Base-by-base conservation (phyloP, 2,113 vertebrate species). In the Sterrhoptilus dennistouni region DNA sequence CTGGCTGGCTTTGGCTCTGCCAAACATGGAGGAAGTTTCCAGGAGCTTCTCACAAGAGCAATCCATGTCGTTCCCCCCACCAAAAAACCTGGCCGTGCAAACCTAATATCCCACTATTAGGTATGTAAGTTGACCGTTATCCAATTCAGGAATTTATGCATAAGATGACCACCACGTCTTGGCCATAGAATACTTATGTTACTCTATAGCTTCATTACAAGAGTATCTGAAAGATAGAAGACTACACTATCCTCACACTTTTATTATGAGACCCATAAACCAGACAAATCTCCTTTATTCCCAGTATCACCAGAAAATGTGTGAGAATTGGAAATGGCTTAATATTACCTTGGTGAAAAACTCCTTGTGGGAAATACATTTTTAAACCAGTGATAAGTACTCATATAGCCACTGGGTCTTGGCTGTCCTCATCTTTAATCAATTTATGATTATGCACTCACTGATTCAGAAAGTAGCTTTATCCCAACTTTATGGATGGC, bases 101-200 rank as follows among this genome's bases (percentile, higher is more conserved):
- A 57, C 35, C 61, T 35, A 76, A 25, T 42, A 42, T 21, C 35
- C 31, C 15, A 12, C 33, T 50, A n/a, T 31, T 56, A 52, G 6
- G 54, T 68, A 79, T 0, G 0, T 45, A 54, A 56, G 12, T 25
- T 65, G 21, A 36, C 12, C 15, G 45, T 53, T 69, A 84, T 11
- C 24, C 49, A 79, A 7, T 21, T 33, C 5, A 79, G 31, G 47
- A 45, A 21, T 75, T 71, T 64, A 89, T 80, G 10, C 28, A 19
- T 53, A 69, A 52, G 21, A 69, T 31, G 12, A 68, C 8, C 14
- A 40, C 8, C 53, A 27, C 28, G 6, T 79, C 61, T 77, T 79
- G 12, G 18, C 83, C 45, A 76, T 11, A 71, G 36, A 45, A 50
- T 57, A 50, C 25, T 50, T 85, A 22, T 2, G 5, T 74, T 52